These are phyloP conservation scores for Aphrophora alni DNA, from an alignment of 2,888 invertebrate genomes.

Conservation along the genomic window DNA sequence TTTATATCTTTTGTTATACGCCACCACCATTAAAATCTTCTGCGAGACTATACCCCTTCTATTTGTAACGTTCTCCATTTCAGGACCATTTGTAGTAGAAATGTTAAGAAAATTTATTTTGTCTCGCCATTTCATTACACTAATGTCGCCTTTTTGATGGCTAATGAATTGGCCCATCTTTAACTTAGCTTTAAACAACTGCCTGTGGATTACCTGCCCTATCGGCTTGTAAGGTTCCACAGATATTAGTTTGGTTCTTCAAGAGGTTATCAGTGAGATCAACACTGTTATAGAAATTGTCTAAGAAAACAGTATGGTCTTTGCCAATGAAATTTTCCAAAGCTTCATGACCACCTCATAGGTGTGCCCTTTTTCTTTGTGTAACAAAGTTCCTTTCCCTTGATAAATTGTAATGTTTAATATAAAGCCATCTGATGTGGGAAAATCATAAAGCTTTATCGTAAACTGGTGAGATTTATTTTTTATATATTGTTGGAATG, in stretches of 20 bases:
- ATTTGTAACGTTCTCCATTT: conserved; percentile 21
- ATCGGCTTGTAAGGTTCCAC: conserved; percentile 12
- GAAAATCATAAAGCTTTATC: neutral
- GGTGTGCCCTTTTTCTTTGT: neutral
- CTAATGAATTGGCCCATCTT: conserved; percentile 4
- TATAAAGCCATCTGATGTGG: neutral
- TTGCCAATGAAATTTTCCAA: conserved; percentile 1
- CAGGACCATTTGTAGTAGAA: conserved; percentile 32
- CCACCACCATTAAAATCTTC: neutral
- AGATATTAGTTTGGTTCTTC: conserved; percentile 23
- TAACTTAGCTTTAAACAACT: neutral
- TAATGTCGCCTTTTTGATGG: conserved; percentile 13
- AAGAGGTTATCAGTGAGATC: conserved; percentile 11
- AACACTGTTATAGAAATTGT: conserved; percentile 30
- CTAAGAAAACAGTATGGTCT: conserved; percentile 6
- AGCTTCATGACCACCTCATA: neutral
- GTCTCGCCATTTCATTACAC: conserved; percentile 33
- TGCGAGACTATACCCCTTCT: conserved; percentile 11
- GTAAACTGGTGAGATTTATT: neutral
- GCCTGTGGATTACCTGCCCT: conserved; percentile 19
- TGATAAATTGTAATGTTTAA: conserved; percentile 9
- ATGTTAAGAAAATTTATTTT: conserved; percentile 24
- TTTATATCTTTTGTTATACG: neutral
- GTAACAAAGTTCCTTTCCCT: neutral
- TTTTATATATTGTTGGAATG: conserved; percentile 1